Evolutionary conservation across 2,888 invertebrate genomes (phyloP).

Genomic region (Xiphydria camelus): DNA sequence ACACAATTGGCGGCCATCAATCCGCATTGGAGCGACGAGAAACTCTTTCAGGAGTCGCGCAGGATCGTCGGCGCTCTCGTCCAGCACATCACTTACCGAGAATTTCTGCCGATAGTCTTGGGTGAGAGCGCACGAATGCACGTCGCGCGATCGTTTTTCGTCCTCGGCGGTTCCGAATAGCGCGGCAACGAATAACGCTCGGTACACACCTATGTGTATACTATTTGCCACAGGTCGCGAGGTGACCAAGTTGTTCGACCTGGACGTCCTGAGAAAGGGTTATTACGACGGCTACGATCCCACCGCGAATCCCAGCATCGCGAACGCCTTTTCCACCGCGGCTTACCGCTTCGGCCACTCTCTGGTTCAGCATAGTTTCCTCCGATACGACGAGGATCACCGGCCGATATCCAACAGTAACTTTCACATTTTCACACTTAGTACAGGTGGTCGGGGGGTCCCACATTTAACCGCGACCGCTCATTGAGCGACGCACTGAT

Average conservation of each 20-base stretch:
- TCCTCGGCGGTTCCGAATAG: too few species aligned
- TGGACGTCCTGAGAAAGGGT: constrained; percentile 70
- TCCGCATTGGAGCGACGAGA: constrained; percentile 87
- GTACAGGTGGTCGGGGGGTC: too few species aligned
- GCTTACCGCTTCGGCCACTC: constrained; percentile 89
- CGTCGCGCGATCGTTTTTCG: too few species aligned
- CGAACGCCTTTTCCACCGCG: constrained; percentile 79
- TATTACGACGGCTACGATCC: constrained; percentile 73
- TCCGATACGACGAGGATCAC: constrained; percentile 73
- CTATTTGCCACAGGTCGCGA: constrained; percentile 65
- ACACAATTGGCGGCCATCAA: constrained; percentile 73
- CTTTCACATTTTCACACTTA: constrained; percentile 40
- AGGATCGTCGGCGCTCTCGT: constrained; percentile 80
- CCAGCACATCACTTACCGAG: constrained; percentile 83
- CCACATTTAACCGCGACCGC: too few species aligned
- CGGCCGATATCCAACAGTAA: constrained; percentile 73
- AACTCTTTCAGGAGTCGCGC: constrained; percentile 81
- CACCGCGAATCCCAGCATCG: constrained; percentile 72
- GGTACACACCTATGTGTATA: too few species aligned
- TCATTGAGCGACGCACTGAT: too few species aligned
- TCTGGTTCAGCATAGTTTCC: constrained; percentile 77
- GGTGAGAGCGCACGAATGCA: constrained; percentile 60
- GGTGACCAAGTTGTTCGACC: constrained; percentile 75
- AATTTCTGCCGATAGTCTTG: constrained; percentile 79
- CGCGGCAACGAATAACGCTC: too few species aligned